Evolutionary conservation across 2,888 invertebrate genomes (phyloP).

Genomic region (Euzophera pinguis): DNA sequence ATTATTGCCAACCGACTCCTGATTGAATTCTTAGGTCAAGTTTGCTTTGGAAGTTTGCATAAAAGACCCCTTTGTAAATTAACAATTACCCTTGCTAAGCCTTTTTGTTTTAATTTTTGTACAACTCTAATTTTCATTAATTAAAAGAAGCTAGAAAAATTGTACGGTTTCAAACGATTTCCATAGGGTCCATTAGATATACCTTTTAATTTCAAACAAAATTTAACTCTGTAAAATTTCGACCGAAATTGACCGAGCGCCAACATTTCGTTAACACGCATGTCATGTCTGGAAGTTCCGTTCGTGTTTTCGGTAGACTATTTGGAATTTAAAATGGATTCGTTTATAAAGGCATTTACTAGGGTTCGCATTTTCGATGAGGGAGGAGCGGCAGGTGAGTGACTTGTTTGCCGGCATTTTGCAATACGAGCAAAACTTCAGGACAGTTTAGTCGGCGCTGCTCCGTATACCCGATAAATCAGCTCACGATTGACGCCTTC

Average conservation of each 20-base stretch:
- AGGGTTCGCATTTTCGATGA: slow-evolving; percentile 72
- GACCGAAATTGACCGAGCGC: slow-evolving; percentile 63
- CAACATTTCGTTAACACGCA: slow-evolving; percentile 71
- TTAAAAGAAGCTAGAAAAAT: slow-evolving; percentile 36
- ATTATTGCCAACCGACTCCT: slow-evolving; percentile 69
- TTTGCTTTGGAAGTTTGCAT: slow-evolving; percentile 65
- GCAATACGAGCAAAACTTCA: slow-evolving; percentile 69
- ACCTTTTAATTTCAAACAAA: slow-evolving; percentile 50
- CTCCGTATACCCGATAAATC: slow-evolving; percentile 71
- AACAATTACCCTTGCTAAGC: slow-evolving; percentile 46
- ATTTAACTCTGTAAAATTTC: slow-evolving; percentile 49
- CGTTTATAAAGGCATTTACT: slow-evolving; percentile 74
- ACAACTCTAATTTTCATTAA: slow-evolving; percentile 36
- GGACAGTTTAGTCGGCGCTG: slow-evolving; percentile 70
- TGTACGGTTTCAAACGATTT: slow-evolving; percentile 22
- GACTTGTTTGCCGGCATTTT: slow-evolving; percentile 74
- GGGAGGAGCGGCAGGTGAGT: slow-evolving; percentile 72
- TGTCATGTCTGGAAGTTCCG: slow-evolving; percentile 72
- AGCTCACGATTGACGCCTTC: slow-evolving; percentile 75
- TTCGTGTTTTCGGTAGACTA: slow-evolving; percentile 69
- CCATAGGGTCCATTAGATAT: slow-evolving; percentile 31
- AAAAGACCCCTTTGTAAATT: slow-evolving; percentile 60
- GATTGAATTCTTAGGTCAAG: slow-evolving; percentile 75
- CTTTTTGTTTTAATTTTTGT: slow-evolving; percentile 47
- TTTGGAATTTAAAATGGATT: slow-evolving; percentile 73